phyloP scores from a whole-genome alignment of 2,888 invertebrate genomes.

The Dasysyrphus tricinctus region DNA sequence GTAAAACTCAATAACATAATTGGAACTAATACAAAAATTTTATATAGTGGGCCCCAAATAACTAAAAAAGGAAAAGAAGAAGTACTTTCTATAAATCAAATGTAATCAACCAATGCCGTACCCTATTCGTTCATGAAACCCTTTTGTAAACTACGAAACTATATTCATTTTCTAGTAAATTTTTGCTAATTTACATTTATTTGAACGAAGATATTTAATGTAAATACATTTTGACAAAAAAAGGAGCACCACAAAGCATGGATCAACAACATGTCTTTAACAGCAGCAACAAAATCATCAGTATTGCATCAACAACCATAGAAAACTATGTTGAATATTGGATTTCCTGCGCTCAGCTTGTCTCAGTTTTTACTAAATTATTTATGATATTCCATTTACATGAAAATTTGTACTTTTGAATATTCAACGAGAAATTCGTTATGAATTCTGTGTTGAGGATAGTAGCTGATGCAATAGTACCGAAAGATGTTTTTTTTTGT shows the following conservation, averaged over 20 bases:
- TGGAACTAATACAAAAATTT: too few relatives aligned
- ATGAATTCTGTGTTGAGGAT: constrained; percentile 47
- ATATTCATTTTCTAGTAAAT: neutral
- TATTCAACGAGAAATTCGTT: constrained; percentile 63
- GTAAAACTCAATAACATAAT: too few relatives aligned
- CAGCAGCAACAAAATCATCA: constrained; percentile 22
- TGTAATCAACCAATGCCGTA: too few relatives aligned
- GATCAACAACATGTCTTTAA: neutral
- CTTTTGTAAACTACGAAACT: neutral
- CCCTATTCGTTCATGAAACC: too few relatives aligned
- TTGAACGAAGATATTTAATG: neutral
- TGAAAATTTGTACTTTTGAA: constrained; percentile 64
- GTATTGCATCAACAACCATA: constrained; percentile 32
- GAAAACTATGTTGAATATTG: constrained; percentile 46
- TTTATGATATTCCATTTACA: constrained; percentile 69
- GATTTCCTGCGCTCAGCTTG: constrained; percentile 31
- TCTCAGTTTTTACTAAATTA: constrained; percentile 49
- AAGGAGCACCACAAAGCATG: neutral
- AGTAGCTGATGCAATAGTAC: constrained; percentile 10
- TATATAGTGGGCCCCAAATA: too few relatives aligned
- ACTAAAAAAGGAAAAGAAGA: too few relatives aligned
- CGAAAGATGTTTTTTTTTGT: constrained; percentile 20
- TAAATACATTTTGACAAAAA: constrained; percentile 4
- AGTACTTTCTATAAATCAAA: too few relatives aligned
- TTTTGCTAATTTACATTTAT: constrained; percentile 15